phyloP scores from a whole-genome alignment of 1,140 invertebrate species.

The Pygmarrhopalites habei region DNA sequence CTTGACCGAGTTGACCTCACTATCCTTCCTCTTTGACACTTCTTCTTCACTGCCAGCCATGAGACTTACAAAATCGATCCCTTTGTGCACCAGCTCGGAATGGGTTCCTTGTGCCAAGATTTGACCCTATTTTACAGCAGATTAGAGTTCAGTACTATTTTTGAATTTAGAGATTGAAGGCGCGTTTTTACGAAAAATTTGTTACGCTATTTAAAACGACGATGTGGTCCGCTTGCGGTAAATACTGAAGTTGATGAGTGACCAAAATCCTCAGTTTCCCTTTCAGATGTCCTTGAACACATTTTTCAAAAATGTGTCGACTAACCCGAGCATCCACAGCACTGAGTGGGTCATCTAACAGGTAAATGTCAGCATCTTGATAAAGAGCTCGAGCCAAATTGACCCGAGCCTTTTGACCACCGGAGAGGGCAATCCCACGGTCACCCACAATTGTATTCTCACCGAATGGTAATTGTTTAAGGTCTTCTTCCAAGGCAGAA shows the following conservation, averaged over 20 bases:
- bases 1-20: no score
- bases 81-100: conserved; percentile 16
- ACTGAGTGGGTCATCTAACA: conserved; percentile 51
- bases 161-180: conserved; percentile 10
- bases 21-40: neutral
- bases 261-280: conserved; percentile 44
- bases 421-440: conserved; percentile 53
- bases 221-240: conserved; percentile 39
- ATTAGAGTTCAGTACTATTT: no score
- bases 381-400: conserved; percentile 55
- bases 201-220: conserved; percentile 37
- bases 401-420: conserved; percentile 48
- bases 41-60: conserved; percentile 23
- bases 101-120: conserved; percentile 29
- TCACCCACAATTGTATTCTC: conserved; percentile 86
- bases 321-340: conserved; percentile 51
- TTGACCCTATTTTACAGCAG: conserved; percentile 18
- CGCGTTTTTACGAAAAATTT: no score
- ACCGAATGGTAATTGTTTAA: conserved; percentile 65
- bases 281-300: conserved; percentile 41
- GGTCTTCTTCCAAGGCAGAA: conserved; percentile 57
- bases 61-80: conserved; percentile 31
- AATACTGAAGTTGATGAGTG: conserved; percentile 47
- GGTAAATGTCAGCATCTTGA: conserved; percentile 48
- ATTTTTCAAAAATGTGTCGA: conserved; percentile 48